Evolutionary conservation across 1,140 invertebrate species (phyloP).

Genomic region (Brachionus plicatilis): DNA sequence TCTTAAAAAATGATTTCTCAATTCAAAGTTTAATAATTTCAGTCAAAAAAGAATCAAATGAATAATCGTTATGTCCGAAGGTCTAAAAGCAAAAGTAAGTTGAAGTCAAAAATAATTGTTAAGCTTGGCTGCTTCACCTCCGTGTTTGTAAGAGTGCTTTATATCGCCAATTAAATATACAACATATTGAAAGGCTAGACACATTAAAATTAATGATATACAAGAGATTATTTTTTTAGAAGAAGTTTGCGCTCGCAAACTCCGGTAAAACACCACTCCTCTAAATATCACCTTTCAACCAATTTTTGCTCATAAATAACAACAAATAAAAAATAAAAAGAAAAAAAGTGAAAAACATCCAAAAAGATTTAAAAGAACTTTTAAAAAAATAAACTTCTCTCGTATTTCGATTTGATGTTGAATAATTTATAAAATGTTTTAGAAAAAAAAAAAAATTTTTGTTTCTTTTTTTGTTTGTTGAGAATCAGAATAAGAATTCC

Average conservation of each 20-base stretch:
- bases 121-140: background rate
- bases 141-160: background rate
- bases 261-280: background rate
- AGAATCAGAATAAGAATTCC: slow-evolving; percentile 22
- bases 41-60: background rate
- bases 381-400: slow-evolving; percentile 4
- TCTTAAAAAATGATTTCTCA: background rate
- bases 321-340: background rate
- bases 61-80: background rate
- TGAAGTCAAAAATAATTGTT: background rate
- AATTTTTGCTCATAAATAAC: slow-evolving; percentile 14
- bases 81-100: background rate
- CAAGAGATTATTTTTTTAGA: background rate
- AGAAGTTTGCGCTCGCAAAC: background rate
- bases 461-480: background rate
- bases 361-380: background rate
- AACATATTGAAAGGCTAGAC: background rate
- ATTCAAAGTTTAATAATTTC: background rate
- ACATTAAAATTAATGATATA: background rate
- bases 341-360: background rate
- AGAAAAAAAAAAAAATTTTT: background rate
- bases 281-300: background rate
- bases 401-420: slow-evolving; percentile 13
- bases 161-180: background rate
- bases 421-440: background rate